Conservation (phyloP, 2,113 vertebrate species). For the Urocolius indicus region DNA sequence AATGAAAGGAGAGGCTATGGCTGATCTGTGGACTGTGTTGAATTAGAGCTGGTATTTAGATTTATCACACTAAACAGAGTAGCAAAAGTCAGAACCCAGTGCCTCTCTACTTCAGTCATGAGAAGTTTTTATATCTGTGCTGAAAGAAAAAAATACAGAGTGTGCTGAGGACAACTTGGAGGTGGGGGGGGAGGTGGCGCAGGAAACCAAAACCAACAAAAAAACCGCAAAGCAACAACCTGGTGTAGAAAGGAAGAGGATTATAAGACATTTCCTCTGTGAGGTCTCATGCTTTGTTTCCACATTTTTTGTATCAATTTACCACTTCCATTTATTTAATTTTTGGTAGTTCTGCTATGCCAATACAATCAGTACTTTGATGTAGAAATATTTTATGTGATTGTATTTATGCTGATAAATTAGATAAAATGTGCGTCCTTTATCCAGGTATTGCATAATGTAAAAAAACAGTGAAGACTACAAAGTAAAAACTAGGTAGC, state of each 20-base stretch:
- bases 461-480: background rate
- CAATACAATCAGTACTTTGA: background rate
- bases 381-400: background rate
- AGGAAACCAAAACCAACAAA: background rate
- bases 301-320: background rate
- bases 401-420: background rate
- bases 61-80: background rate
- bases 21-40: background rate
- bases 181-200: too few species aligned
- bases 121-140: background rate
- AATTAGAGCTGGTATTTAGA: constrained; percentile 12
- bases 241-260: background rate
- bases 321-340: background rate
- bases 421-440: background rate
- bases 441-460: background rate
- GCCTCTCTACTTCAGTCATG: background rate
- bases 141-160: background rate
- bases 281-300: background rate
- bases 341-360: background rate
- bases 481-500: background rate
- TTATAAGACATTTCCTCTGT: background rate
- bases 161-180: background rate
- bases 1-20: background rate
- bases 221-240: background rate
- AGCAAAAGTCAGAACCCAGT: background rate